A percentile compares a stretch with the other conserved stretches of the same genome.
phyloP scores from a whole-genome alignment of 2,113 vertebrate genomes.

The Ciconia maguari region DNA sequence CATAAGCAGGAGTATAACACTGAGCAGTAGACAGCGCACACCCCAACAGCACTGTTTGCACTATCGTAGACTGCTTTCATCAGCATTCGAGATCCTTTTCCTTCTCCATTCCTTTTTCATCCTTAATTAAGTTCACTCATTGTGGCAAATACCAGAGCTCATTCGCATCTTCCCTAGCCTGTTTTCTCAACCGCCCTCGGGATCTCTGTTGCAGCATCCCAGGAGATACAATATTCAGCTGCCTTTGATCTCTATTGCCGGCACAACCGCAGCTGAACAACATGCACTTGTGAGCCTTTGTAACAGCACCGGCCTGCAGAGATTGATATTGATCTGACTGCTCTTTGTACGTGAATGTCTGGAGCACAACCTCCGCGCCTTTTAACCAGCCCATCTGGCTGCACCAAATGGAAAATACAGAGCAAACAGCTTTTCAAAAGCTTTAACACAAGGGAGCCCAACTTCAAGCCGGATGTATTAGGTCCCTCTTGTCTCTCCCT shows the following conservation, averaged over 20 bases:
- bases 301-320: background rate
- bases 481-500: background rate
- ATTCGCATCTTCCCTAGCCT: background rate
- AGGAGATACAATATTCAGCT: background rate
- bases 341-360: background rate
- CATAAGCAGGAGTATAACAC: fast-evolving
- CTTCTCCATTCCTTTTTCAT: background rate
- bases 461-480: background rate
- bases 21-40: fast-evolving
- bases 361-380: background rate
- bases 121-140: background rate
- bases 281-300: background rate
- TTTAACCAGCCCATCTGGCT: background rate
- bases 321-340: background rate
- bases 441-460: background rate
- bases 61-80: background rate
- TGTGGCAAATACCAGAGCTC: background rate
- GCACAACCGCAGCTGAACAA: background rate
- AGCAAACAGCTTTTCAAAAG: background rate
- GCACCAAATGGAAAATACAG: background rate
- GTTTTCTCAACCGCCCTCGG: background rate
- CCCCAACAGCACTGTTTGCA: fast-evolving
- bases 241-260: background rate
- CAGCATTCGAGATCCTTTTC: background rate
- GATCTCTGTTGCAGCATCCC: background rate